Conservation (phyloP, 2,797 vertebrate species). For the Aeoliscus strigatus region DNA sequence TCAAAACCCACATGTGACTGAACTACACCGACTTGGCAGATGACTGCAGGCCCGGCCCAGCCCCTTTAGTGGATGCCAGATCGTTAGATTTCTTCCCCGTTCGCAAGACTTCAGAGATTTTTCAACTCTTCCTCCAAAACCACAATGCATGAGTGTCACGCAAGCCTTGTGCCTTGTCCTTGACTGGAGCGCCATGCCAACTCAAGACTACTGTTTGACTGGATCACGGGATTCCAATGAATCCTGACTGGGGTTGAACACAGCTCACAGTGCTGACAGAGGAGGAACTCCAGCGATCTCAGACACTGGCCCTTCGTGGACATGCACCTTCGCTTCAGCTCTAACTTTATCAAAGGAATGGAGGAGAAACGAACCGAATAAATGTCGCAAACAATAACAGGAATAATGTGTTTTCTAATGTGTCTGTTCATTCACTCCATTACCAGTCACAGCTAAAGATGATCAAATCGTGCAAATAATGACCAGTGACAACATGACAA, state of each 20-base stretch:
- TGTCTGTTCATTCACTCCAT: not conserved
- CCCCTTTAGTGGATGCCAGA: slow-evolving; percentile 41
- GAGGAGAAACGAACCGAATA: not conserved
- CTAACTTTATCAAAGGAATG: slow-evolving; percentile 24
- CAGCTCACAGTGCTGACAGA: slow-evolving; percentile 33
- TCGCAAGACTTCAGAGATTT: slow-evolving; percentile 48
- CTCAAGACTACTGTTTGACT: slow-evolving; percentile 45
- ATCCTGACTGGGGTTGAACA: slow-evolving; percentile 28
- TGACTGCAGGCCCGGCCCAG: slow-evolving; percentile 45
- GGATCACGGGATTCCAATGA: slow-evolving; percentile 34
- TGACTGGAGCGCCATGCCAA: slow-evolving; percentile 40
- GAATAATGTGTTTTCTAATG: slow-evolving; percentile 2
- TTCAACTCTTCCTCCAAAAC: slow-evolving; percentile 45
- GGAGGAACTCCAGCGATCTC: slow-evolving; percentile 29
- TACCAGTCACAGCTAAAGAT: not conserved
- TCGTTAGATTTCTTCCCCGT: slow-evolving; percentile 47
- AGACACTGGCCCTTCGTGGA: slow-evolving; percentile 24
- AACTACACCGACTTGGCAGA: slow-evolving; percentile 55
- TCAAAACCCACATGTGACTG: slow-evolving; percentile 29
- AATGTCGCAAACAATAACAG: slow-evolving; percentile 3
- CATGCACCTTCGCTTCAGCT: slow-evolving; percentile 45
- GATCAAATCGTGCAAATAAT: slow-evolving; percentile 5
- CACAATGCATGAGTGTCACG: slow-evolving; percentile 59
- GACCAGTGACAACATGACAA: not conserved
- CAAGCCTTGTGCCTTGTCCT: slow-evolving; percentile 54